Conservation (phyloP, 2,797 vertebrate genomes). For the Serranus cabrilla region DNA sequence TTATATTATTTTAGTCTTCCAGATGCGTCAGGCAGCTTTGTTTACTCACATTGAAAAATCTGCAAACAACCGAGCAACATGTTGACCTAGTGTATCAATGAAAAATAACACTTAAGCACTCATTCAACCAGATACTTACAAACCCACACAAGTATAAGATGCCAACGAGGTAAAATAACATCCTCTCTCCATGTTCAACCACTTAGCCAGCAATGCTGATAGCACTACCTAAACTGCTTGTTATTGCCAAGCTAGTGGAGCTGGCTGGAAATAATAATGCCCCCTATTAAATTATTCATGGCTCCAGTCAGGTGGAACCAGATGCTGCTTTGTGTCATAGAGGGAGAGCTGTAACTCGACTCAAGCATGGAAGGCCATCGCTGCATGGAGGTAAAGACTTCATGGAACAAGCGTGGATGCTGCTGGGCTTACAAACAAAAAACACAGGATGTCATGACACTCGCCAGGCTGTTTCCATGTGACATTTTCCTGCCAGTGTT, state of each 20-base stretch:
- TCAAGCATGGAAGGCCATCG: slow-evolving; percentile 66
- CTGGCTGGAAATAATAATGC: slow-evolving; percentile 76
- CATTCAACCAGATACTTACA: slow-evolving; percentile 75
- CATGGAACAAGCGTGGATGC: slow-evolving; percentile 55
- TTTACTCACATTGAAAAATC: slow-evolving; percentile 37
- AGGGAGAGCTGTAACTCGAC: slow-evolving; percentile 87
- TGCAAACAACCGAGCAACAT: slow-evolving; percentile 47
- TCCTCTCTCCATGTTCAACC: slow-evolving; percentile 74
- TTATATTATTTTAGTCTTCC: slow-evolving; percentile 4
- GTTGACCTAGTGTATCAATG: slow-evolving; percentile 34
- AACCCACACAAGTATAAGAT: slow-evolving; percentile 73
- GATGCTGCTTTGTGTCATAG: slow-evolving; percentile 86
- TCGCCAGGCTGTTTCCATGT: slow-evolving; percentile 50
- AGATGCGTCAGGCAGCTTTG: slow-evolving; percentile 22
- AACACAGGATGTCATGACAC: slow-evolving; percentile 61
- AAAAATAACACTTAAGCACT: slow-evolving; percentile 61
- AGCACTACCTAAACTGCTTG: slow-evolving; percentile 61
- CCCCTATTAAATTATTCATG: slow-evolving; percentile 92
- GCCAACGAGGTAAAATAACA: slow-evolving; percentile 77
- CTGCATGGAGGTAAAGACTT: slow-evolving; percentile 54
- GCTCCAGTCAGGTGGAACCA: slow-evolving; percentile 81
- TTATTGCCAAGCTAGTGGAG: slow-evolving; percentile 69
- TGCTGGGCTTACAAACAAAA: slow-evolving; percentile 56
- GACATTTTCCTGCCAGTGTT: slow-evolving; percentile 62
- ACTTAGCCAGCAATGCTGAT: slow-evolving; percentile 66